Evolutionary conservation across 2,113 vertebrate genomes (phyloP).

Genomic region (Panthera uncia): DNA sequence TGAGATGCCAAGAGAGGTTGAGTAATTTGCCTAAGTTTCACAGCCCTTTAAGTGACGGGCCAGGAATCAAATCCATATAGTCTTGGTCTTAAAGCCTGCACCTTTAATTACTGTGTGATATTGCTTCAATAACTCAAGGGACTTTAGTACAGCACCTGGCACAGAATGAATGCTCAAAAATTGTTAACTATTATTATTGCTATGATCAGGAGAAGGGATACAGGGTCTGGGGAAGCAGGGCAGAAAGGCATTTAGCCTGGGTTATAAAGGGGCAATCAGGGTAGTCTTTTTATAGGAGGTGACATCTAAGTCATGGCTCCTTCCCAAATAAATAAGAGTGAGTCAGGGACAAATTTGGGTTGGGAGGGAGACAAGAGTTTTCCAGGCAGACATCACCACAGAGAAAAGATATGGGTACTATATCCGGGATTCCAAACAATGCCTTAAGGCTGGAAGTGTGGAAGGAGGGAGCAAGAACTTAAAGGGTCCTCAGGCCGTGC

Average conservation of each 20-base stretch:
- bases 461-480: neutral
- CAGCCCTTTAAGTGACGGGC: neutral
- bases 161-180: neutral
- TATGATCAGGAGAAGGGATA: neutral
- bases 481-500: neutral
- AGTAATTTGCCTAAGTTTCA: neutral
- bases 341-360: neutral
- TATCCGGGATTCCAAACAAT: neutral
- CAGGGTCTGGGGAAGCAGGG: neutral
- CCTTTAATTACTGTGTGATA: neutral
- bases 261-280: neutral
- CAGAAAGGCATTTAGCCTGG: neutral
- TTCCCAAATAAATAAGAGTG: neutral
- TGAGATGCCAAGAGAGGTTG: neutral
- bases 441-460: neutral
- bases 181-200: neutral
- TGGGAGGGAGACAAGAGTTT: neutral
- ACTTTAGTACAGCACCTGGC: neutral
- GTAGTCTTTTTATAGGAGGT: neutral
- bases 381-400: neutral
- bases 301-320: neutral
- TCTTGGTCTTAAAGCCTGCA: neutral
- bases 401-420: neutral
- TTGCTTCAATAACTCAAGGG: neutral
- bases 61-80: slow-evolving; percentile 4